A percentile compares a stretch with the other conserved stretches of the same genome.
Conservation (phyloP, 2,797 vertebrate species). For the Buceros bicornis region DNA sequence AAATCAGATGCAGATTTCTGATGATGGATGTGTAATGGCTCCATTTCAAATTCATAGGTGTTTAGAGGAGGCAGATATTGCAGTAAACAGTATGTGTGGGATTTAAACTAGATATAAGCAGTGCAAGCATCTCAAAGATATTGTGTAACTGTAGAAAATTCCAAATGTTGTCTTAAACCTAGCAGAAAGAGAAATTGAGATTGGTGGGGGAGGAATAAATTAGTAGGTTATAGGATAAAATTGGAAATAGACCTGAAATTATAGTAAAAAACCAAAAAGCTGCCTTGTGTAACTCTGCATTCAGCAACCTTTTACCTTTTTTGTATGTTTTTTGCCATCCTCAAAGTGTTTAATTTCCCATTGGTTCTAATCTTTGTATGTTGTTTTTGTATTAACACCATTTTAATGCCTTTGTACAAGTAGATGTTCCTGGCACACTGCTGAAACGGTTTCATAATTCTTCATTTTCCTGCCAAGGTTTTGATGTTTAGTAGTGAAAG, state of each 20-base stretch:
- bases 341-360: neutral
- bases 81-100: constrained; percentile 31
- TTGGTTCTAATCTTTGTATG: neutral
- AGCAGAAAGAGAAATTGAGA: constrained; percentile 63
- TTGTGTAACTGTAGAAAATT: constrained; percentile 3
- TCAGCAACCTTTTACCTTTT: constrained; percentile 24
- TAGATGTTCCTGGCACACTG: neutral
- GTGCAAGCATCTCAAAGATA: neutral
- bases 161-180: constrained; percentile 56
- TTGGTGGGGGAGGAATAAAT: constrained; percentile 72
- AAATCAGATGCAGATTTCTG: constrained; percentile 24
- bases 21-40: constrained; percentile 20
- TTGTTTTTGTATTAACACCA: neutral
- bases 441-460: neutral
- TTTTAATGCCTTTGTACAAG: neutral
- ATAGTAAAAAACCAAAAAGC: constrained; percentile 3
- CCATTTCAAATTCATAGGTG: constrained; percentile 45
- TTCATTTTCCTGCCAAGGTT: neutral
- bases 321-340: neutral
- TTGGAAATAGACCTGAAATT: constrained; percentile 70
- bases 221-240: constrained; percentile 70
- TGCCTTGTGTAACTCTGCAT: neutral
- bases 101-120: constrained; percentile 36
- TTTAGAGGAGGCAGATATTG: constrained; percentile 39
- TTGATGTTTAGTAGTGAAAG: neutral